phyloP scores from a whole-genome alignment of 1,140 invertebrate genomes.

The Rhopalosiphum padi region DNA sequence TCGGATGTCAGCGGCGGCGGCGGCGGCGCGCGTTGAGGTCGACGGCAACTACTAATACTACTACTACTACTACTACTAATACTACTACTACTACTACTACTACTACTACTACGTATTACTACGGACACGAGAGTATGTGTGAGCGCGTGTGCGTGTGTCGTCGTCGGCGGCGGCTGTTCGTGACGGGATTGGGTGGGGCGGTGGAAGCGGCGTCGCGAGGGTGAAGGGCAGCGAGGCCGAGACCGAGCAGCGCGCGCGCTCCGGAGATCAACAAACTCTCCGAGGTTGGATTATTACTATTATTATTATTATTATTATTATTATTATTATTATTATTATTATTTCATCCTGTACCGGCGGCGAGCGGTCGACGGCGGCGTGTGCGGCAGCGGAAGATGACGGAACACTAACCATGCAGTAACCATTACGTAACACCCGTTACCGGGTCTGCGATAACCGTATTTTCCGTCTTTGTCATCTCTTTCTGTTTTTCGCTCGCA shows the following conservation, averaged over 20 bases:
- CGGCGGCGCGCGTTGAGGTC: background rate
- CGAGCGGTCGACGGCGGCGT: background rate
- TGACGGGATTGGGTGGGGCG: background rate
- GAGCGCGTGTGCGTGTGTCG: background rate
- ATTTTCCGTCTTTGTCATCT: constrained; percentile 9
- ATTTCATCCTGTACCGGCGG: background rate
- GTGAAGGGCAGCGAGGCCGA: constrained; percentile 35
- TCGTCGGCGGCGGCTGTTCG: background rate
- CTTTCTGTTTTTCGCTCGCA: background rate
- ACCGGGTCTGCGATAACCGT: constrained; percentile 39
- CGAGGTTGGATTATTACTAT: constrained; percentile 29
- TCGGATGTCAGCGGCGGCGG: background rate
- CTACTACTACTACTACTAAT: background rate
- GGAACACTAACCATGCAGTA: constrained; percentile 6
- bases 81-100: background rate
- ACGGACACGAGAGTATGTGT: background rate
- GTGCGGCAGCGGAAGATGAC: background rate
- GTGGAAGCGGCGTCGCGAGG: constrained; percentile 25
- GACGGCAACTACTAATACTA: constrained; percentile 12
- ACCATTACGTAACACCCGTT: constrained; percentile 43
- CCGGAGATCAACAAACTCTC: constrained; percentile 55
- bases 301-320: constrained; percentile 19
- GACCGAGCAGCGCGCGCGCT: background rate
- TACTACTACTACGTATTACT: constrained; percentile 5
- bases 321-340: background rate